Percentiles rank a stretch among this genome's conserved stretches.
Evolutionary conservation across 2,797 vertebrate species (phyloP).

Genomic region (Erpetoichthys calabaricus): DNA sequence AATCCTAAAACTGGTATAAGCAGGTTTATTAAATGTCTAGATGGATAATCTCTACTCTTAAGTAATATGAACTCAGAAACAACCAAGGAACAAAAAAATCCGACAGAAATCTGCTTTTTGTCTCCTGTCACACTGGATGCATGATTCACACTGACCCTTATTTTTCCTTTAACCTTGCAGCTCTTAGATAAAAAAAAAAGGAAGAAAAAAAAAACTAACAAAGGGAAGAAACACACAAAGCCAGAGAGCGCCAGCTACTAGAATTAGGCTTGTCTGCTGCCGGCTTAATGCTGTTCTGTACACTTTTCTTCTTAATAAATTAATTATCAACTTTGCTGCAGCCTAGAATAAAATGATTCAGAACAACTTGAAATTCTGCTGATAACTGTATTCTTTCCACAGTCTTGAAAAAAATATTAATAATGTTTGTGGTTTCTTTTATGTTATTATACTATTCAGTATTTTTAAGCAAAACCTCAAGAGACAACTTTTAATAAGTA

Average conservation of each 20-base stretch:
- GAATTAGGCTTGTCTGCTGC: no score
- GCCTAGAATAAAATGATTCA: constrained; percentile 27
- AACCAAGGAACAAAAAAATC: no score
- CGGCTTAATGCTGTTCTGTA: no score
- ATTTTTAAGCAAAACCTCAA: constrained; percentile 22
- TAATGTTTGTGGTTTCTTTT: constrained; percentile 26
- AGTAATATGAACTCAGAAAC: no score
- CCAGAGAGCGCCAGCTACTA: no score
- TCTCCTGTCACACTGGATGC: no score
- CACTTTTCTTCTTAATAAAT: constrained; percentile 14
- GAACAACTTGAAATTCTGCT: constrained; percentile 26
- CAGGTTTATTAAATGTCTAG: no score
- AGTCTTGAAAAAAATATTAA: constrained; percentile 35
- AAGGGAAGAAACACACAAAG: no score
- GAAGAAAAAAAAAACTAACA: neutral
- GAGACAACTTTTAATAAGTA: constrained; percentile 22
- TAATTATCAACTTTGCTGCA: constrained; percentile 24
- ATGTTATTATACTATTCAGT: constrained; percentile 22
- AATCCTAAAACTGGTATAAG: no score
- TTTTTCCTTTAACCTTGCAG: neutral
- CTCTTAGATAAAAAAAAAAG: neutral
- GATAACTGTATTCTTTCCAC: constrained; percentile 28
- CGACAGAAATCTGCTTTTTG: no score
- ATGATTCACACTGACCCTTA: no score
- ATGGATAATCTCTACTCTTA: no score